Conservation (phyloP, 2,888 invertebrate species). For the Spodoptera picta region DNA sequence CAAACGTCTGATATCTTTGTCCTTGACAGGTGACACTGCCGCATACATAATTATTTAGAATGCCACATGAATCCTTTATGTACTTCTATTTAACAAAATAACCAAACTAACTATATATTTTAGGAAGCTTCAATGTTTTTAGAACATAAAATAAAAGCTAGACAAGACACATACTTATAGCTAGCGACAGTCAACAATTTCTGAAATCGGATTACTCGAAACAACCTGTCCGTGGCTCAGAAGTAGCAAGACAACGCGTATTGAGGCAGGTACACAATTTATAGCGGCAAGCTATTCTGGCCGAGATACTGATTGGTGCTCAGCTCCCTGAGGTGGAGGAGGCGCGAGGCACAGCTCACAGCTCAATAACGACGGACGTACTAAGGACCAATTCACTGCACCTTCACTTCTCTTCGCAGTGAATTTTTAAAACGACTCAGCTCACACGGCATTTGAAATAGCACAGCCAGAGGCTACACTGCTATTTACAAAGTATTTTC, state of each 20-base stretch:
- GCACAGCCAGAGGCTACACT: slow-evolving; percentile 27
- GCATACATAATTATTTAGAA: slow-evolving; percentile 10
- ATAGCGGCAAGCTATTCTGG: slow-evolving; percentile 20
- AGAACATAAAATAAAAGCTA: slow-evolving; percentile 1
- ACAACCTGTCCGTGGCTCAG: slow-evolving; percentile 23
- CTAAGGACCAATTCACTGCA: slow-evolving; percentile 51
- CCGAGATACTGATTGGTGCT: slow-evolving; percentile 39
- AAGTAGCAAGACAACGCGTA: slow-evolving; percentile 14
- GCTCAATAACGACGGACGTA: slow-evolving; percentile 38
- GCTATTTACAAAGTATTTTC: slow-evolving; percentile 27
- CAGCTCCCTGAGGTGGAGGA: slow-evolving; percentile 13
- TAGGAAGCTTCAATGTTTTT: neutral
- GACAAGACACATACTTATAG: slow-evolving; percentile 13
- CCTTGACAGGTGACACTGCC: slow-evolving; percentile 9
- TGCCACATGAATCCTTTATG: neutral
- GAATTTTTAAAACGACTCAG: slow-evolving; percentile 52
- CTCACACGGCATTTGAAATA: slow-evolving; percentile 47
- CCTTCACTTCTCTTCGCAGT: slow-evolving; percentile 34
- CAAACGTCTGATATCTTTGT: slow-evolving; percentile 10
- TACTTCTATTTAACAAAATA: neutral
- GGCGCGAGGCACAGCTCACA: slow-evolving; percentile 6
- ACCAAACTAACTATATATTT: neutral
- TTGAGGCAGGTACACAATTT: slow-evolving; percentile 6
- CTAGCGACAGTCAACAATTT: slow-evolving; percentile 25
- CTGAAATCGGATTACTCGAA: slow-evolving; percentile 21